Base-by-base conservation (phyloP, 2,888 invertebrate genomes). In the Perizoma flavofasciatum region DNA sequence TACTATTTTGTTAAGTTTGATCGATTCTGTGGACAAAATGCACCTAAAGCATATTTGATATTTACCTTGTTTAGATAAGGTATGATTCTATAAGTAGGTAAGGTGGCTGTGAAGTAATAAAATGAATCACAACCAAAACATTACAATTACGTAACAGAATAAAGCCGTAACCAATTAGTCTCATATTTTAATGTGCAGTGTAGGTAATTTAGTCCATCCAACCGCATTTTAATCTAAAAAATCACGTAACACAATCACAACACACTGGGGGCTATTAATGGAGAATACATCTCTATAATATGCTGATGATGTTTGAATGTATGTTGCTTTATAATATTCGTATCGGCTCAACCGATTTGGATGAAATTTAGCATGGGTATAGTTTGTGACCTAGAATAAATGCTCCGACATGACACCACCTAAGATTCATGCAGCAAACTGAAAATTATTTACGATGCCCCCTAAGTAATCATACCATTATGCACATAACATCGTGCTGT, bases 191-290 rank as follows among this genome's bases (percentile, higher is more conserved):
- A 77, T 78, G 77, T 71, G 75, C 72, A 77, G 78, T 71, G 66
- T 22, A 22, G 1, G 37, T 74, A 77, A 80, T 76, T 78, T 73
- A 70, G 74, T 69, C 74, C 72, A 72, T 68, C 71, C 76, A 74
- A 73, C 79, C 75, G 74, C 73, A 69, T 81, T 82, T 80, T 76
- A 70, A 74, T 80, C 71, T 77, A 72, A 74, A 72, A 73, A 73
- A 75, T 75, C 70, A 70, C 68, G 68, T 76, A 77, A 78, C 71
- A 69, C 58, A 65, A 71, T 72, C 71, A 69, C 58, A 65, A 70
- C 71, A 73, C 73, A 76, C 72, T 75, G 78, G 67, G 72, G 78
- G 73, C 77, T 74, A 72, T 70, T 49, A 39, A 39, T 11, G 8
- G 22, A 11, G 7, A 11, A 44, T 5, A 11, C 37, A 37, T 37